Base-by-base conservation (phyloP, 2,113 vertebrate genomes). In the Deroptyus accipitrinus region DNA sequence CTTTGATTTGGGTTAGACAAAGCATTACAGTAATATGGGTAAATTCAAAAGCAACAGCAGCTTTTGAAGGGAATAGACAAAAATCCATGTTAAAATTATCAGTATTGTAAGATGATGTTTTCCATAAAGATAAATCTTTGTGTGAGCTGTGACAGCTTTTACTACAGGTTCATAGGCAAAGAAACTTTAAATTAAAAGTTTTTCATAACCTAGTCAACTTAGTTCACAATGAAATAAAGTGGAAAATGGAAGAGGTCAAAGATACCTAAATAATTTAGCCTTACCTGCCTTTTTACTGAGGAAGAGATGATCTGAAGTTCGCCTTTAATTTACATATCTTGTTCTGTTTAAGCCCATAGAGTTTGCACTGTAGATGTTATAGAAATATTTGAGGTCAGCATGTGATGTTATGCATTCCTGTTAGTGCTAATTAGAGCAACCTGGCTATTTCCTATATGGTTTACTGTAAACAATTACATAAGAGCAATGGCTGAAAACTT, bases 381-480 rank as follows among this genome's bases (percentile, higher is more conserved):
- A 75, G 86, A 91, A 95, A 86, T 90, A 84, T n/a, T 91, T 92
- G 83, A 87, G 88, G 83, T 73, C 64, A 91, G 22, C 57, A 52
- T 41, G 81, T 73, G 52, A 92, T 92, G 44, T 82, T 84, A 54
- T 18, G 6, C 69, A 70, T 72, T 22, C 39, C 39, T 72, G 25
- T 90, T 94, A 62, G 11, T 57, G 62, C 37, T 95, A 93, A 96
- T 96, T 93, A 94, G 55, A 90, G 83, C 52, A 88, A 78, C 44
- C 63, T 74, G 57, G n/a, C 73, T 88, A 81, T 90, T 95, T 94
- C 79, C 93, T 87, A 0, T 86, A 63, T 69, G n/a, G 22, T 63
- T 94, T 92, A 70, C 83, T 74, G 48, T 92, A 96, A 95, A 92
- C 74, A 87, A 79, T 92, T 91, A 80, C 44, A n/a, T 86, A 90